Evolutionary conservation across 2,797 vertebrate genomes (phyloP).

Genomic region (Brachyalestes nurse): DNA sequence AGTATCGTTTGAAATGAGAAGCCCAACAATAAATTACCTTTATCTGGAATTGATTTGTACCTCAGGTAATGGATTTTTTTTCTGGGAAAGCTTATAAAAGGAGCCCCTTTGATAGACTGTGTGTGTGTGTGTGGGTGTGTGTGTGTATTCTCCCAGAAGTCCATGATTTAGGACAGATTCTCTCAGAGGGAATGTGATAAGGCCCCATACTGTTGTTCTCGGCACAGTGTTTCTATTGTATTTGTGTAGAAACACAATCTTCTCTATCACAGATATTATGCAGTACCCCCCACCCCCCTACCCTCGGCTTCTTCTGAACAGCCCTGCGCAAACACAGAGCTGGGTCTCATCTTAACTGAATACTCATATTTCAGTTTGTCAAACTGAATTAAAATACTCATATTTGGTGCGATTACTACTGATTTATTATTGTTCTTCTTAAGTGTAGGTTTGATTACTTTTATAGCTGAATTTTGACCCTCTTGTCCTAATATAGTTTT

Average conservation of each 20-base stretch:
- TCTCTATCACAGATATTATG: not conserved
- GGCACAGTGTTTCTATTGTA: not conserved
- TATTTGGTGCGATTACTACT: no score
- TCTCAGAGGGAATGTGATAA: not conserved
- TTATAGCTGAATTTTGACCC: no score
- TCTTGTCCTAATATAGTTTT: no score
- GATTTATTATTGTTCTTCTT: no score
- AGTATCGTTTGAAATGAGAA: conserved; percentile 40
- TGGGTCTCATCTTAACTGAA: no score
- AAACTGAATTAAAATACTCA: no score
- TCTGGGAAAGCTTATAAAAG: conserved; percentile 37
- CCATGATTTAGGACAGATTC: not conserved
- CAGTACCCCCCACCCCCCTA: no score
- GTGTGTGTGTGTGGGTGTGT: not conserved
- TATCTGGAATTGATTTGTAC: conserved; percentile 43
- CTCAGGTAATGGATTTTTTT: conserved; percentile 40
- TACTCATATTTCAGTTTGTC: no score
- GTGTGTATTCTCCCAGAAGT: not conserved
- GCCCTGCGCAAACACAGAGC: no score
- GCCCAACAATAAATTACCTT: conserved; percentile 37
- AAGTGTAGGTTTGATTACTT: no score
- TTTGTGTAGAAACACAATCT: conserved; percentile 3
- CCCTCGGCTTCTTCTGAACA: no score
- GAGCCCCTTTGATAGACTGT: conserved; percentile 12
- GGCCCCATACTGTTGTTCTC: not conserved